These are phyloP conservation scores for Burhinus oedicnemus DNA, from an alignment of 2,113 vertebrate genomes.

Conservation along the genomic window DNA sequence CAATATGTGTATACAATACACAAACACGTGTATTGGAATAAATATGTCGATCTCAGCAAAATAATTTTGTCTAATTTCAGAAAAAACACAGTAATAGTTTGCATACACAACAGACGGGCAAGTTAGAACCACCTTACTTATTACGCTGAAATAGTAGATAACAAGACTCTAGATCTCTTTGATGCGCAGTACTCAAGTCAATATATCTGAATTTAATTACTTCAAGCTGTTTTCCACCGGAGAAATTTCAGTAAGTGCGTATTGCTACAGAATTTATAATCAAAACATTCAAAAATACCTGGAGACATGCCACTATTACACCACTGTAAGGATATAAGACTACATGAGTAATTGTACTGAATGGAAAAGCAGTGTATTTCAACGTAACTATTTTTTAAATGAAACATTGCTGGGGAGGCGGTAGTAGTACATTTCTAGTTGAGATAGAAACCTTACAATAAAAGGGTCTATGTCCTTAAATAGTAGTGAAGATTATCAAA, in stretches of 20 bases:
- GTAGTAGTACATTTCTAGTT: background rate
- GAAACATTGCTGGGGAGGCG: background rate
- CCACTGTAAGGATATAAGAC: background rate
- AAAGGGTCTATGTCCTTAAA: background rate
- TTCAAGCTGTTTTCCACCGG: background rate
- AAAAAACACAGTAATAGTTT: background rate
- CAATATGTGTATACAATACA: background rate
- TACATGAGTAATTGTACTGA: background rate
- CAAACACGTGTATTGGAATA: background rate
- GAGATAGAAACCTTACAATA: background rate
- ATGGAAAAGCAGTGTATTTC: background rate
- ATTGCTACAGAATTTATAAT: background rate
- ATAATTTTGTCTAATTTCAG: background rate
- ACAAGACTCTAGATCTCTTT: background rate
- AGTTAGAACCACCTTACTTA: background rate
- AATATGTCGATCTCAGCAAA: background rate
- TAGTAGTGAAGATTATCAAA: background rate
- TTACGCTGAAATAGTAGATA: background rate
- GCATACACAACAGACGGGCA: background rate
- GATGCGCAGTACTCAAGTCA: background rate
- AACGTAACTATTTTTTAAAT: background rate
- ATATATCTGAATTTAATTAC: background rate
- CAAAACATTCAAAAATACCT: background rate
- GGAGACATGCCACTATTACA: background rate
- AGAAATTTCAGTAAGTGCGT: background rate